A percentile compares a stretch with the other conserved stretches of the same genome.
phyloP scores from a whole-genome alignment of 2,888 invertebrate species.

The Dusona sp. region DNA sequence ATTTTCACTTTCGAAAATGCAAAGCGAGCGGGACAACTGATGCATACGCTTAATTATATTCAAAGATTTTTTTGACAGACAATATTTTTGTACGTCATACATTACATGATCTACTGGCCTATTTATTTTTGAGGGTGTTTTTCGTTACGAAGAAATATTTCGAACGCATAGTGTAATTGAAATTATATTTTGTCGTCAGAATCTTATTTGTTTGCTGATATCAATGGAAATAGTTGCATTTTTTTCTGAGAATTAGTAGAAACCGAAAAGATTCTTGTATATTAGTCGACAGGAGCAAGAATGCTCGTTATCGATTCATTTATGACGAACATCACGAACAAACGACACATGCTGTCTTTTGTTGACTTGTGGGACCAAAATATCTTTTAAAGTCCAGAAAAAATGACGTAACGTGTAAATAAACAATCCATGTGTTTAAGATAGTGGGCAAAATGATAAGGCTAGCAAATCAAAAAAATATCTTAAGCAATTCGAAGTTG shows the following conservation, averaged over 20 bases:
- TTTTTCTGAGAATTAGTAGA: not conserved
- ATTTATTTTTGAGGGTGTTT: not conserved
- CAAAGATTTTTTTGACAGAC: not conserved
- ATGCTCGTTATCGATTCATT: not conserved
- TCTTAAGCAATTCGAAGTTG: not conserved
- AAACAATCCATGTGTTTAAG: not conserved
- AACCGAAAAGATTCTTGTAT: not conserved
- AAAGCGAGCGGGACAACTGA: too few relatives aligned
- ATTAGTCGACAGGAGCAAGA: not conserved
- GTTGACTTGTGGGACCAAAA: not conserved
- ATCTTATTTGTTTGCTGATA: not conserved
- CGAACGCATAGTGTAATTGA: not conserved
- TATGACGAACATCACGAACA: not conserved
- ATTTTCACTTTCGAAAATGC: too few relatives aligned
- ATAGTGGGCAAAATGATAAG: not conserved
- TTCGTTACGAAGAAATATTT: not conserved
- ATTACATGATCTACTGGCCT: not conserved
- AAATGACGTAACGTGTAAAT: not conserved
- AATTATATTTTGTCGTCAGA: not conserved
- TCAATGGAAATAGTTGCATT: not conserved
- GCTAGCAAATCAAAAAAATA: not conserved
- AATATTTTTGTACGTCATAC: not conserved
- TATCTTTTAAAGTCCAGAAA: not conserved
- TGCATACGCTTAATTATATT: too few relatives aligned
- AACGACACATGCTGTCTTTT: not conserved